phyloP scores from a whole-genome alignment of 2,888 invertebrate genomes.

The Danaus chrysippus region DNA sequence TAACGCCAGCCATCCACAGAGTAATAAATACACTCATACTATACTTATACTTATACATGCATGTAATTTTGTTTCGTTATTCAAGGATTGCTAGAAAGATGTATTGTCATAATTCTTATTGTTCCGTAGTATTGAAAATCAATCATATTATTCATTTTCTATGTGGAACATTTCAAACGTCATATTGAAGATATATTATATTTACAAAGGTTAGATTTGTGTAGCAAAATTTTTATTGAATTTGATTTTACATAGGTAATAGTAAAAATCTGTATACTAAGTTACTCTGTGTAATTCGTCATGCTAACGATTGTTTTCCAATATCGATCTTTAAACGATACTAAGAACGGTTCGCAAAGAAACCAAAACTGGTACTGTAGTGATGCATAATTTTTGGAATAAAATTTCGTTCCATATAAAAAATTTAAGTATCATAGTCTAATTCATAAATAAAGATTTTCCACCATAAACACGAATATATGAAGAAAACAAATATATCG shows the following conservation, averaged over 20 bases:
- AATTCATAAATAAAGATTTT: background rate
- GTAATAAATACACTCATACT: constrained; percentile 39
- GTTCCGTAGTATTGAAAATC: too few relatives aligned
- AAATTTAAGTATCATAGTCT: background rate
- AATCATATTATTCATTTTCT: too few relatives aligned
- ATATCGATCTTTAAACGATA: constrained; percentile 46
- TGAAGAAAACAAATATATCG: too few relatives aligned
- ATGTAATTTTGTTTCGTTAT: background rate
- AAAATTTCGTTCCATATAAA: background rate
- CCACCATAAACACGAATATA: too few relatives aligned
- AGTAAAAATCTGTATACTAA: constrained; percentile 30
- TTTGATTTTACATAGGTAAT: background rate
- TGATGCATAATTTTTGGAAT: constrained; percentile 15
- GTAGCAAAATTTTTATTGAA: too few relatives aligned
- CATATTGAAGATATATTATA: too few relatives aligned
- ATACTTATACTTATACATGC: background rate
- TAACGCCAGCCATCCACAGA: constrained; percentile 63
- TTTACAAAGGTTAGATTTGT: too few relatives aligned
- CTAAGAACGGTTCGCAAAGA: constrained; percentile 53
- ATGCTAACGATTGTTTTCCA: constrained; percentile 44
- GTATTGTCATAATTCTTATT: too few relatives aligned
- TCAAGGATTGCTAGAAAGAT: too few relatives aligned
- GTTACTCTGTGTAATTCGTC: constrained; percentile 35
- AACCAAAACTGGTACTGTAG: constrained; percentile 32
- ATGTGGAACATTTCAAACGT: too few relatives aligned